Conservation (phyloP, 2,888 invertebrate genomes). For the Harmothoe impar region DNA sequence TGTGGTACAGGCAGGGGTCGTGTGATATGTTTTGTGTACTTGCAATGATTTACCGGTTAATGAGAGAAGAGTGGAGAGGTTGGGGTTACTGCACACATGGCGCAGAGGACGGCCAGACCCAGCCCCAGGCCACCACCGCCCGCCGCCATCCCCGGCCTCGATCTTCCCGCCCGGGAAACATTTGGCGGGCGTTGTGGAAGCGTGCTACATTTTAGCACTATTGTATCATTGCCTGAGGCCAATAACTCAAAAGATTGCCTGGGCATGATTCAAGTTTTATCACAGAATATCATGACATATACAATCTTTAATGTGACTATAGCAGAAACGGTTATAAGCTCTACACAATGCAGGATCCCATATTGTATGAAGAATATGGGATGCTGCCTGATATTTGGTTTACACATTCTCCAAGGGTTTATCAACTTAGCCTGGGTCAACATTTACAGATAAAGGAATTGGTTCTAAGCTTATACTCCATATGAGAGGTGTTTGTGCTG, state of each 20-base stretch:
- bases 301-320: no score
- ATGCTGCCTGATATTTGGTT: no score
- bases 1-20: background rate
- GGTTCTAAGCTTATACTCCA: background rate
- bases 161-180: background rate
- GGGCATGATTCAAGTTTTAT: background rate
- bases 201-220: background rate
- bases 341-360: no score
- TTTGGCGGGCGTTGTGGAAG: background rate
- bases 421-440: background rate
- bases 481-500: no score
- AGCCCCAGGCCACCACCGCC: background rate
- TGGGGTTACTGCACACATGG: slow-evolving; percentile 7
- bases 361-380: no score
- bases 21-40: slow-evolving; percentile 53
- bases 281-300: no score
- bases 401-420: background rate
- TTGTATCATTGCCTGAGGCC: background rate
- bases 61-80: slow-evolving; percentile 57
- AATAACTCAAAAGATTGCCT: background rate
- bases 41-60: slow-evolving; percentile 44
- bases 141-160: background rate
- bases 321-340: no score
- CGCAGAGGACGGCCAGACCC: background rate
- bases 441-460: background rate